Percentiles rank a stretch among this genome's conserved stretches.
Conservation (phyloP, 1,140 invertebrate genomes). For the Hesperophylax magnus region DNA sequence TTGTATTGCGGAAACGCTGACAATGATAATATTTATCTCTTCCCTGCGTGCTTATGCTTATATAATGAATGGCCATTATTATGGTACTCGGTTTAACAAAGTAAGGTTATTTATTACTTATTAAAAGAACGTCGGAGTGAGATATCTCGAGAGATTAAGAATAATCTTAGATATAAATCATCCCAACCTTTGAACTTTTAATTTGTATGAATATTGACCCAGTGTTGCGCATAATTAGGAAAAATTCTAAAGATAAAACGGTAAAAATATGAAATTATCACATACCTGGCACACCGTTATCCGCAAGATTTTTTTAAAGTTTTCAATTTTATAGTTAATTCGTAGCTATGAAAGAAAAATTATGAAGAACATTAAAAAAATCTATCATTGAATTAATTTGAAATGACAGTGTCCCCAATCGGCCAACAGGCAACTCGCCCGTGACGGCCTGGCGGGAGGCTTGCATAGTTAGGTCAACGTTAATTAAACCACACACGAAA, state of each 20-base stretch:
- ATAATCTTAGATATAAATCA: background rate
- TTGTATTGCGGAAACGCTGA: slow-evolving; percentile 23
- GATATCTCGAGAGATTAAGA: background rate
- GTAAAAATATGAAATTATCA: too few relatives aligned
- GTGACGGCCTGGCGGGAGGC: background rate
- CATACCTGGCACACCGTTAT: too few relatives aligned
- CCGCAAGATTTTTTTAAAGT: too few relatives aligned
- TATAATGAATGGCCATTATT: slow-evolving; percentile 16
- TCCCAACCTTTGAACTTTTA: background rate
- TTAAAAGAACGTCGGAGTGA: slow-evolving; percentile 4
- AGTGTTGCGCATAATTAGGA: too few relatives aligned
- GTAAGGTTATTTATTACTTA: slow-evolving; percentile 25
- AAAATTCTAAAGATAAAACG: too few relatives aligned
- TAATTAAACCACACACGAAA: slow-evolving; percentile 25
- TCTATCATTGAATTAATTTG: background rate
- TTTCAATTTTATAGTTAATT: too few relatives aligned
- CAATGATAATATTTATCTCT: slow-evolving; percentile 31
- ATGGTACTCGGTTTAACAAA: background rate
- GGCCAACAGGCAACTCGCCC: too few relatives aligned
- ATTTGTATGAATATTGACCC: background rate
- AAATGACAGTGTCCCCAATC: slow-evolving; percentile 5
- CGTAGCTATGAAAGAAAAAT: too few relatives aligned
- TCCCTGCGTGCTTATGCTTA: background rate
- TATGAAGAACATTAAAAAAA: too few relatives aligned
- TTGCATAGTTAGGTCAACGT: slow-evolving; percentile 8